A percentile compares a stretch with the other conserved stretches of the same genome.
These are phyloP conservation scores for Epizoanthus ramosus DNA, from an alignment of 92 coral and sea anemone genomes.

Conservation along the genomic window DNA sequence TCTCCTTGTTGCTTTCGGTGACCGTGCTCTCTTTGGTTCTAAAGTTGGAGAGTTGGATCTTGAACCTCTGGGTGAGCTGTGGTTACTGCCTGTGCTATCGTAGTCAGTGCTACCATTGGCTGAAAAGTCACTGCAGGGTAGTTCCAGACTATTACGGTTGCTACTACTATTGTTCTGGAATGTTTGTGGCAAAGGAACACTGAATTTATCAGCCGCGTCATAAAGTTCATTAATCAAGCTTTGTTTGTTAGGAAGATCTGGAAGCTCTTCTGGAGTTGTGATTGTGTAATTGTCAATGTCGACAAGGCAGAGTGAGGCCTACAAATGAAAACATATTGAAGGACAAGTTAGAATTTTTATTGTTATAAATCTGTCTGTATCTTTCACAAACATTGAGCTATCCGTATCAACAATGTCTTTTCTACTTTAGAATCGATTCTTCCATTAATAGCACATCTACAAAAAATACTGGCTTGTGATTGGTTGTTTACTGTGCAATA, in stretches of 20 bases:
- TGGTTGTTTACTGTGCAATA: no score
- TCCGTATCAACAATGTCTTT: no score
- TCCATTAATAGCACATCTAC: no score
- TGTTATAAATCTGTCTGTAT: not conserved
- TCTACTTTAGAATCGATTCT: no score
- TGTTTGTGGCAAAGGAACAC: slow-evolving; percentile 55
- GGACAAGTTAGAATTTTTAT: not conserved
- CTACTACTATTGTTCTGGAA: slow-evolving; percentile 59
- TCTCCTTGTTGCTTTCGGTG: slow-evolving; percentile 57
- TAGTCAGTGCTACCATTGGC: slow-evolving; percentile 66
- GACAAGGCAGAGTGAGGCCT: slow-evolving; percentile 94
- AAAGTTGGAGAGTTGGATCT: slow-evolving; percentile 30
- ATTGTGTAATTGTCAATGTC: slow-evolving; percentile 82
- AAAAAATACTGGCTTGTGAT: no score
- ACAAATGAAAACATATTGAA: slow-evolving; percentile 25
- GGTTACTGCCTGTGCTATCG: slow-evolving; percentile 54
- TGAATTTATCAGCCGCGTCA: slow-evolving; percentile 76
- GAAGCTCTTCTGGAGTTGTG: slow-evolving; percentile 89
- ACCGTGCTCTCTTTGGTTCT: slow-evolving; percentile 33
- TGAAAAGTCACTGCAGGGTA: slow-evolving; percentile 46
- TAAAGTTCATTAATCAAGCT: slow-evolving; percentile 82
- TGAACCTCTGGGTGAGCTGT: slow-evolving; percentile 30
- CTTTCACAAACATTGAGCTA: no score
- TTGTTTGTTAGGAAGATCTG: slow-evolving; percentile 90
- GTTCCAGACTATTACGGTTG: slow-evolving; percentile 66